Evolutionary conservation across 2,888 invertebrate species (phyloP).

Genomic region (Sisyra terminalis): DNA sequence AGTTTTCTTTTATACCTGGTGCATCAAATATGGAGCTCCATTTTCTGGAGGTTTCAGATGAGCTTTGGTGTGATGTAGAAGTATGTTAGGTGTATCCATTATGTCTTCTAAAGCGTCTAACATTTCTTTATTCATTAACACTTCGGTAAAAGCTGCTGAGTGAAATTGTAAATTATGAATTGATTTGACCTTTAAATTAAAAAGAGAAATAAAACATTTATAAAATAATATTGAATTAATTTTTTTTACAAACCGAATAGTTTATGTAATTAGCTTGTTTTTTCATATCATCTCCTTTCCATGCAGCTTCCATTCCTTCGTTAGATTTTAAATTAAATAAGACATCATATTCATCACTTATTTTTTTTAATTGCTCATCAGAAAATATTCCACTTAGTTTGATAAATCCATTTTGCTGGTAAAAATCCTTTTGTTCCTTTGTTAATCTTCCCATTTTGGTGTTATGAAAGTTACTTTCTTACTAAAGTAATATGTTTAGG

Average conservation of each 20-base stretch:
- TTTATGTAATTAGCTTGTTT: conserved; percentile 19
- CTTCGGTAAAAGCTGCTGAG: conserved; percentile 30
- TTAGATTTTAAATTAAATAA: conserved; percentile 32
- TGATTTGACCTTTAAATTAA: conserved; percentile 33
- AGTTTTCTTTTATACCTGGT: conserved; percentile 23
- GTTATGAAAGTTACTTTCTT: background rate
- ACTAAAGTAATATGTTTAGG: too few species aligned
- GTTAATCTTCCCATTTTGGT: conserved; percentile 6
- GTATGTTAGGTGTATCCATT: conserved; percentile 34
- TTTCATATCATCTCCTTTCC: conserved; percentile 34
- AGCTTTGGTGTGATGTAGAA: conserved; percentile 43
- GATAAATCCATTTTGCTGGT: conserved; percentile 7
- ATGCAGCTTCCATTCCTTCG: conserved; percentile 33
- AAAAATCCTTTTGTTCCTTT: conserved; percentile 6
- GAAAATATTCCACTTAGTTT: conserved; percentile 27
- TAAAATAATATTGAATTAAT: background rate
- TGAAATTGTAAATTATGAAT: conserved; percentile 42
- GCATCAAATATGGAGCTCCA: conserved; percentile 41
- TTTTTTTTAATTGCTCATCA: conserved; percentile 26
- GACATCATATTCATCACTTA: conserved; percentile 32
- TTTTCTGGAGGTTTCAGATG: conserved; percentile 39
- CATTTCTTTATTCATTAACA: conserved; percentile 30
- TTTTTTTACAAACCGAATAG: conserved; percentile 18
- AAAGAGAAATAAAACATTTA: background rate
- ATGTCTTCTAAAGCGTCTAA: conserved; percentile 35